Conservation (phyloP, 1,140 invertebrate genomes). For the Formica exsecta region DNA sequence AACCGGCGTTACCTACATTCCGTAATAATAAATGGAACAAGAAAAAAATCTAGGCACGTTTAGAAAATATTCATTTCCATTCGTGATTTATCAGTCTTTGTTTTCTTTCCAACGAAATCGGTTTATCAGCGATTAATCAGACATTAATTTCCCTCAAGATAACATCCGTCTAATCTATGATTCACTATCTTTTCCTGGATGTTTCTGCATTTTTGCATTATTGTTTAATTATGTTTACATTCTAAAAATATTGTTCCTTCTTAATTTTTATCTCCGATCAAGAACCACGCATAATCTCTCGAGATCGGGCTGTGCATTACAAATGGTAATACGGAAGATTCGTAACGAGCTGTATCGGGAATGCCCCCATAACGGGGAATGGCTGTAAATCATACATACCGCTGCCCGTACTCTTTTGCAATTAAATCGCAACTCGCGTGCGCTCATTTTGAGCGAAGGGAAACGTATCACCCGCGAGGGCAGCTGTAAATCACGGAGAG, state of each 20-base stretch:
- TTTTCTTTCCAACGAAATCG: neutral
- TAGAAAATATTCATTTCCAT: slow-evolving; percentile 18
- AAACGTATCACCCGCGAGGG: slow-evolving; percentile 71
- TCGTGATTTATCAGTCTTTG: neutral
- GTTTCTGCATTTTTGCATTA: neutral
- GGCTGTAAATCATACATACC: slow-evolving; percentile 67
- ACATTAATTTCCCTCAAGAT: neutral
- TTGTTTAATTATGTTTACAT: neutral
- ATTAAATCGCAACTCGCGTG: slow-evolving; percentile 71
- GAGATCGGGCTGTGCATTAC: neutral
- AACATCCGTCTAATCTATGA: neutral
- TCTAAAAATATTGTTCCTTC: neutral
- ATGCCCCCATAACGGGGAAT: slow-evolving; percentile 66
- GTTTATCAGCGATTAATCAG: neutral
- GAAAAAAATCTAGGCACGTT: neutral
- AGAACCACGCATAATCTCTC: slow-evolving; percentile 31
- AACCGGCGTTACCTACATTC: slow-evolving; percentile 11
- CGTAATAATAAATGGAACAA: slow-evolving; percentile 1
- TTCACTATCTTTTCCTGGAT: neutral
- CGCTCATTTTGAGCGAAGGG: slow-evolving; percentile 67
- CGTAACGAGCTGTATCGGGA: slow-evolving; percentile 71
- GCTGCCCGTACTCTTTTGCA: slow-evolving; percentile 70
- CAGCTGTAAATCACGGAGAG: slow-evolving; percentile 70
- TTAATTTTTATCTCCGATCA: slow-evolving; percentile 18
- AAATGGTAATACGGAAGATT: slow-evolving; percentile 63